Base-by-base conservation (phyloP, 2,113 vertebrate genomes). In the Pachyramphus minor region DNA sequence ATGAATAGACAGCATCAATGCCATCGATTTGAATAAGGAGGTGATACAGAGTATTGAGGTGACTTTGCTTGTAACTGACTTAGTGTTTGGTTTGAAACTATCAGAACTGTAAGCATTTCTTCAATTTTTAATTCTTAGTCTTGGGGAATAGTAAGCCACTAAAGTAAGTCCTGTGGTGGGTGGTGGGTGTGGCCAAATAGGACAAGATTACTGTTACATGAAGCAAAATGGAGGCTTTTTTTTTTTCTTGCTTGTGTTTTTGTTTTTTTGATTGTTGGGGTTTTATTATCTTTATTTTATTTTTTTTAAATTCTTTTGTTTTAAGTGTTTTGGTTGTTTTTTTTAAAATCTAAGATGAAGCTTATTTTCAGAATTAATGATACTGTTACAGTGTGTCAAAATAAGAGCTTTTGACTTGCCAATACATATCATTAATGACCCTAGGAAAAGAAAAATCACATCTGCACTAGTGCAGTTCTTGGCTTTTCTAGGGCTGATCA, bases 401-500 rank as follows among this genome's bases (percentile, higher is more conserved):
- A 13, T 55, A 84, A 90, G 33, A 30, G 47, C 66, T 91, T 91
- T 87, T 95, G 72, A 49, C 73, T 94, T 97, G 67, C 35, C 44
- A 59, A 59, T 60, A 69, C 84, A 28, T 79, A 88, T 67, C 75
- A 44, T 74, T 94, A 84, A 62, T 31, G 68, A 76, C 84, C 24
- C 6, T 67, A 64, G 87, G 79, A 72, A 63, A 92, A 88, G 37
- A 91, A 31, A 78, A 78, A 67, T 63, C 58, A 58, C 82, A 56
- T 87, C 90, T 89, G 74, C 53, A 55, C 52, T 68, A 8, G 4
- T 82, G 88, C 76, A 74, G 62, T 89, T 83, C 67, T 92, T 93
- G 87, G 55, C 66, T 81, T 94, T 95, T 81, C 82, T 85, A 89
- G 87, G 69, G 25, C 77, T 92, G 80, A 95, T 87, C 92, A 91